These are phyloP conservation scores for Drosophila flavopinicola DNA, from an alignment of 2,888 invertebrate species.

Conservation along the genomic window DNA sequence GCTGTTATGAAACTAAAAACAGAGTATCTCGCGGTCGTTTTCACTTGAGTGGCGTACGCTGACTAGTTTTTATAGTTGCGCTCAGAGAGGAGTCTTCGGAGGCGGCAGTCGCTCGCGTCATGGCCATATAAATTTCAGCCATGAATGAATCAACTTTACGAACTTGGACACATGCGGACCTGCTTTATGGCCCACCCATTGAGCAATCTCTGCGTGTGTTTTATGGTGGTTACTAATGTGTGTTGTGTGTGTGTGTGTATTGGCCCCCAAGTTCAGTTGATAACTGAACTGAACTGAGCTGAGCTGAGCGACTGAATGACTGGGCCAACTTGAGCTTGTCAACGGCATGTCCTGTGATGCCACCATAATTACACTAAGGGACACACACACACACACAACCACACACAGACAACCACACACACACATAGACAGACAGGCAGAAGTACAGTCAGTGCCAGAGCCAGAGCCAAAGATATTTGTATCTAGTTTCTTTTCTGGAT, in stretches of 20 bases:
- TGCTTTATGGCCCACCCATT: slow-evolving; percentile 66
- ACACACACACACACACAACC: not conserved
- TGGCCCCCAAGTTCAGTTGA: slow-evolving; percentile 58
- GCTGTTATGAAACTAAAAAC: not conserved
- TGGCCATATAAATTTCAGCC: slow-evolving; percentile 73
- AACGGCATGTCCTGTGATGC: slow-evolving; percentile 67
- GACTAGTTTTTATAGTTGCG: slow-evolving; percentile 31
- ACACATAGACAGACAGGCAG: not conserved
- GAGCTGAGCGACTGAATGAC: slow-evolving; percentile 48
- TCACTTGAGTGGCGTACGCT: not conserved
- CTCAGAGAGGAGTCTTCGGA: slow-evolving; percentile 7
- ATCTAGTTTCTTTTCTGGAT: slow-evolving; percentile 71
- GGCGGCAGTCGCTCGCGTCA: slow-evolving; percentile 45
- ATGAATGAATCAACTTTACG: slow-evolving; percentile 79
- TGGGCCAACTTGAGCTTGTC: slow-evolving; percentile 72
- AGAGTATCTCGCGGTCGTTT: not conserved
- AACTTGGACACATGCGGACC: slow-evolving; percentile 69
- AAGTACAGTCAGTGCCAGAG: slow-evolving; percentile 21
- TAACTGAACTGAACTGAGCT: too few relatives aligned
- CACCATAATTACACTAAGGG: slow-evolving; percentile 72
- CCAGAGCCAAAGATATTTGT: slow-evolving; percentile 64
- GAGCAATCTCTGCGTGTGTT: slow-evolving; percentile 40
- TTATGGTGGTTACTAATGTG: slow-evolving; percentile 33
- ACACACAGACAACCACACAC: not conserved
- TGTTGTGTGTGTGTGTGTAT: slow-evolving; percentile 34